A percentile compares a stretch with the other conserved stretches of the same genome.
Evolutionary conservation across 2,888 invertebrate species (phyloP).

Genomic region (Platycnemis pennipes): DNA sequence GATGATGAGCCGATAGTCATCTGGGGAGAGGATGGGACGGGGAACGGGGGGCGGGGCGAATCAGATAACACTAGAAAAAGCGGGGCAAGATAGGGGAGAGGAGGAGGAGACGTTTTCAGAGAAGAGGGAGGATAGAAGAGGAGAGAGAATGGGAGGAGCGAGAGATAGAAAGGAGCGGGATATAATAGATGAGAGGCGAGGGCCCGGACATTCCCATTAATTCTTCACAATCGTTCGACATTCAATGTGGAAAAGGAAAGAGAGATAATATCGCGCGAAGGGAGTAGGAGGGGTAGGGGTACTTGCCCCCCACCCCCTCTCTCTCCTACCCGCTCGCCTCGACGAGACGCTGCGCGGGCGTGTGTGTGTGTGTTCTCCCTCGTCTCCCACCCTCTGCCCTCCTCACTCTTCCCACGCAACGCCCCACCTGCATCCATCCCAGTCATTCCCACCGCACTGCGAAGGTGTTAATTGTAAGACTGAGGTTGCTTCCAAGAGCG

Average conservation of each 20-base stretch:
- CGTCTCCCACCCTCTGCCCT: not conserved
- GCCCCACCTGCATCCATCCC: not conserved
- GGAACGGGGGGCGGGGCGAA: not conserved
- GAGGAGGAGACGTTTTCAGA: not conserved
- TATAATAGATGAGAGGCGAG: slow-evolving; percentile 54
- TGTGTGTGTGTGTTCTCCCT: not conserved
- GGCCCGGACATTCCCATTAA: slow-evolving; percentile 51
- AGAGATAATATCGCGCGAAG: not conserved
- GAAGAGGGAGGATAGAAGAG: not conserved
- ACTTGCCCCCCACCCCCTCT: too few relatives aligned
- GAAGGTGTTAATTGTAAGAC: too few relatives aligned
- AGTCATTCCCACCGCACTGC: not conserved
- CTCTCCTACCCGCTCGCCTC: not conserved
- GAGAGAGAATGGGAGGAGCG: not conserved
- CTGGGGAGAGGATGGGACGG: not conserved
- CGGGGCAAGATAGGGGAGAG: slow-evolving; percentile 3
- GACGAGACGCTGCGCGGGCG: not conserved
- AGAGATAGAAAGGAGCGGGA: not conserved
- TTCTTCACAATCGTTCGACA: slow-evolving; percentile 63
- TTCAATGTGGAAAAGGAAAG: slow-evolving; percentile 55
- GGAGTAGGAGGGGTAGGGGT: not conserved
- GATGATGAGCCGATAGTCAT: slow-evolving; percentile 30
- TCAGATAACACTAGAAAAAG: slow-evolving; percentile 43
- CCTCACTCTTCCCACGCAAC: not conserved
- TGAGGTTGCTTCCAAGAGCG: too few relatives aligned